Percentiles rank a stretch among this genome's conserved stretches.
Conservation (phyloP, 2,797 vertebrate genomes). For the Scarus forsteni region DNA sequence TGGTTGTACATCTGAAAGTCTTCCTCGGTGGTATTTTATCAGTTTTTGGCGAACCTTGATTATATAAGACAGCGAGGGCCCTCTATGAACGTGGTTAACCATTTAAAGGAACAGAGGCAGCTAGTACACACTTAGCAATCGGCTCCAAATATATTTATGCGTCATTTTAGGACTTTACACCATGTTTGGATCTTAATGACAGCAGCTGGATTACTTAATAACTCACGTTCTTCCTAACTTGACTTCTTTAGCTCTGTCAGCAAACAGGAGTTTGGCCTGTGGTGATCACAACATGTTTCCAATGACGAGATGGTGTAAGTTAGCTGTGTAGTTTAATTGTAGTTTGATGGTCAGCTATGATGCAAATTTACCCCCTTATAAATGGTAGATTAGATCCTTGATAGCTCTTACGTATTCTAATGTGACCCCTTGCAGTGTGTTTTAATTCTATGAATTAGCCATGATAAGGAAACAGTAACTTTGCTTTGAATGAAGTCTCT, state of each 20-base stretch:
- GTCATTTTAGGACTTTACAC: background rate
- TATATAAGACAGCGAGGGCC: constrained; percentile 15
- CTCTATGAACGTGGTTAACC: background rate
- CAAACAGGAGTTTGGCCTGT: constrained; percentile 75
- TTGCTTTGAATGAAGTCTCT: background rate
- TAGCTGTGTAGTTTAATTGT: constrained; percentile 59
- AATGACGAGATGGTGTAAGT: constrained; percentile 75
- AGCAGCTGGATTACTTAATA: constrained; percentile 61
- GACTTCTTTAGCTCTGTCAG: constrained; percentile 69
- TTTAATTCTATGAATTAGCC: background rate
- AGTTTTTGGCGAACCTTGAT: background rate
- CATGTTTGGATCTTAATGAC: background rate
- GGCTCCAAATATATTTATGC: too few relatives aligned
- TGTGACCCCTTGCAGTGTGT: constrained; percentile 16
- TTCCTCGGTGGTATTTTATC: too few relatives aligned
- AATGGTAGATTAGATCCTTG: constrained; percentile 53
- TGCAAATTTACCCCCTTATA: constrained; percentile 11
- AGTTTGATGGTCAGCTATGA: constrained; percentile 32
- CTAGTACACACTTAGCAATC: background rate
- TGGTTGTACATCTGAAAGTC: too few relatives aligned
- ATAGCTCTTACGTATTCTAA: constrained; percentile 16
- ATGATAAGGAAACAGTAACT: too few relatives aligned
- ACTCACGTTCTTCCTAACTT: constrained; percentile 63
- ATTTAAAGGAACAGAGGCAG: background rate
- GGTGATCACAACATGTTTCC: constrained; percentile 74